These are phyloP conservation scores for Pogonus chalceus DNA, from an alignment of 1,140 invertebrate species.

Conservation along the genomic window DNA sequence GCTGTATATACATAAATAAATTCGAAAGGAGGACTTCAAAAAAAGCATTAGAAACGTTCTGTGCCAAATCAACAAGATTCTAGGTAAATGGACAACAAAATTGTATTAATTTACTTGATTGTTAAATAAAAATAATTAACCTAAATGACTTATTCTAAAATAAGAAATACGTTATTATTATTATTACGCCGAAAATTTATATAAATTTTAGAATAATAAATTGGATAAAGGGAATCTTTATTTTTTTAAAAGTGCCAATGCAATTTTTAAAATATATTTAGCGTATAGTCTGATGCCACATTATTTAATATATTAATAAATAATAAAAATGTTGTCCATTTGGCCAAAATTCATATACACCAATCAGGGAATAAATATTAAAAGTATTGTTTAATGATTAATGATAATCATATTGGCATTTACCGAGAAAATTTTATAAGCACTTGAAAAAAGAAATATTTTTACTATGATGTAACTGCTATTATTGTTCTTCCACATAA, in stretches of 20 bases:
- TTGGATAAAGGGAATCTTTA: too few species aligned
- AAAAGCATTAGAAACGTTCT: conserved; percentile 1
- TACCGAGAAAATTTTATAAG: conserved; percentile 1
- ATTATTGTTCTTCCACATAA: conserved; percentile 6
- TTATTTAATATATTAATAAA: too few species aligned
- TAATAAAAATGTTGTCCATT: conserved; percentile 5
- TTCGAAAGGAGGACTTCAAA: not conserved
- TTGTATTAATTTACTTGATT: too few species aligned
- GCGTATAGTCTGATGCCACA: too few species aligned
- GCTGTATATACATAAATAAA: not conserved
- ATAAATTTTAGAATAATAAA: too few species aligned
- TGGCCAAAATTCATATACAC: not conserved
- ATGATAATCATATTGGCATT: conserved; percentile 3
- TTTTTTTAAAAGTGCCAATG: too few species aligned
- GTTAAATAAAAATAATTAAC: too few species aligned
- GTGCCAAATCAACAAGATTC: not conserved
- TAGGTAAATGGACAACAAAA: not conserved
- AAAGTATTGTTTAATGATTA: not conserved
- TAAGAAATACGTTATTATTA: too few species aligned
- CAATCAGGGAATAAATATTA: conserved; percentile 2
- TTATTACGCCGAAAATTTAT: too few species aligned
- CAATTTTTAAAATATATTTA: too few species aligned
- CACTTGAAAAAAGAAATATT: conserved; percentile 4
- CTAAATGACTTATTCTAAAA: too few species aligned
- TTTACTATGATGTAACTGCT: conserved; percentile 6